These are phyloP conservation scores for Hedychridium roseum DNA, from an alignment of 2,888 invertebrate genomes.

Conservation along the genomic window DNA sequence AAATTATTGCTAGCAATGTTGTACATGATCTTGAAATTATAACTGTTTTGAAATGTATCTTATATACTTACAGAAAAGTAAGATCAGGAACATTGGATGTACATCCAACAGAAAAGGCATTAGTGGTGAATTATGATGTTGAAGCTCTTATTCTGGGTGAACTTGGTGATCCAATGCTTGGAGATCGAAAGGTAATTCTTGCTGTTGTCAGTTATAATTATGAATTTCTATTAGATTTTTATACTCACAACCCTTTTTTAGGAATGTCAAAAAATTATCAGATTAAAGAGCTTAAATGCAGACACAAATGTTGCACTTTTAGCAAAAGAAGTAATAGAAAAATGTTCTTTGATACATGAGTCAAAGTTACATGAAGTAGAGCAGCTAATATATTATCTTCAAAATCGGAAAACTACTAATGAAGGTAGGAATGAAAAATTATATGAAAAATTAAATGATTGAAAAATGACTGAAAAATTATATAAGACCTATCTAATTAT, in stretches of 20 bases:
- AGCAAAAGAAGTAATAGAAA: slow-evolving; percentile 84
- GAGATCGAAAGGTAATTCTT: slow-evolving; percentile 76
- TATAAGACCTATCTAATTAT: too few relatives aligned
- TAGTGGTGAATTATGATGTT: slow-evolving; percentile 86
- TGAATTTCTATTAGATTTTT: slow-evolving; percentile 11
- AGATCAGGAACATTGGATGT: slow-evolving; percentile 85
- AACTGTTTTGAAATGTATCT: slow-evolving; percentile 3
- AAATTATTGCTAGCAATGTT: not conserved
- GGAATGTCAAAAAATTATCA: slow-evolving; percentile 84
- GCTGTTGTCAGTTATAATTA: too few relatives aligned
- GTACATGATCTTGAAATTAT: not conserved
- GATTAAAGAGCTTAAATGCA: slow-evolving; percentile 80
- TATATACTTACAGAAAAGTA: slow-evolving; percentile 67
- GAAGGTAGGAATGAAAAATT: slow-evolving; percentile 30
- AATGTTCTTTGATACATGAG: slow-evolving; percentile 85
- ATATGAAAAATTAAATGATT: too few relatives aligned
- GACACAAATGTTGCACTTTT: slow-evolving; percentile 81
- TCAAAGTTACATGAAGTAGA: slow-evolving; percentile 85
- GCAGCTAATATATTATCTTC: slow-evolving; percentile 86
- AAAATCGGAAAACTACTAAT: slow-evolving; percentile 72
- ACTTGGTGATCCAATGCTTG: slow-evolving; percentile 80
- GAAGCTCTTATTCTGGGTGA: slow-evolving; percentile 86
- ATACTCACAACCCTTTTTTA: slow-evolving; percentile 46
- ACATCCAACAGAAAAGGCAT: slow-evolving; percentile 86
- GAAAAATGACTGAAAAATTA: too few relatives aligned